Conservation (phyloP, 2,888 invertebrate genomes). For the Epinotia bilunana region DNA sequence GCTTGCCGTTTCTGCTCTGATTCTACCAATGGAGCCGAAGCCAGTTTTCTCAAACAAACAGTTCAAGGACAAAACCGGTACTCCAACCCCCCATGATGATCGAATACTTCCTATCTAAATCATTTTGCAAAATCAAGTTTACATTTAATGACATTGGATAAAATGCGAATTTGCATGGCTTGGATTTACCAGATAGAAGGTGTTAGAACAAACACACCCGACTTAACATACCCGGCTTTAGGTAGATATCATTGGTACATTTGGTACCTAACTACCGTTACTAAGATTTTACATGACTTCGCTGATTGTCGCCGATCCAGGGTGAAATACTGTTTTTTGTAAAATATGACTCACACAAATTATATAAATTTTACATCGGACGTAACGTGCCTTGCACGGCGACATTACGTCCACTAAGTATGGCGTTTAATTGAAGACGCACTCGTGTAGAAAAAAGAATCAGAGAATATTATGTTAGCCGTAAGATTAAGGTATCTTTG, state of each 20-base stretch:
- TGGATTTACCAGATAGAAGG: no score
- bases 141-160: no score
- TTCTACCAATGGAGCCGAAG: background rate
- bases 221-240: no score
- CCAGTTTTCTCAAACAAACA: background rate
- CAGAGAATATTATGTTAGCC: no score
- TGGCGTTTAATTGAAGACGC: background rate
- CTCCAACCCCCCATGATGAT: no score
- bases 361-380: no score
- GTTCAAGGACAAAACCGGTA: no score
- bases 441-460: background rate
- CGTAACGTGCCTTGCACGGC: background rate
- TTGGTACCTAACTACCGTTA: background rate
- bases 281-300: background rate
- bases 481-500: background rate
- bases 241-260: no score
- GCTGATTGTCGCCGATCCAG: background rate
- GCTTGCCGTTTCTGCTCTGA: background rate
- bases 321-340: background rate
- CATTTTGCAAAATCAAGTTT: no score
- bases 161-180: no score
- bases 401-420: background rate
- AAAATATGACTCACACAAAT: background rate
- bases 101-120: no score
- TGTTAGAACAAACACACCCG: no score